A percentile compares a stretch with the other conserved stretches of the same genome.
Conservation (phyloP, 92 coral and sea anemone species). For the Umimayanthus chanpuru region DNA sequence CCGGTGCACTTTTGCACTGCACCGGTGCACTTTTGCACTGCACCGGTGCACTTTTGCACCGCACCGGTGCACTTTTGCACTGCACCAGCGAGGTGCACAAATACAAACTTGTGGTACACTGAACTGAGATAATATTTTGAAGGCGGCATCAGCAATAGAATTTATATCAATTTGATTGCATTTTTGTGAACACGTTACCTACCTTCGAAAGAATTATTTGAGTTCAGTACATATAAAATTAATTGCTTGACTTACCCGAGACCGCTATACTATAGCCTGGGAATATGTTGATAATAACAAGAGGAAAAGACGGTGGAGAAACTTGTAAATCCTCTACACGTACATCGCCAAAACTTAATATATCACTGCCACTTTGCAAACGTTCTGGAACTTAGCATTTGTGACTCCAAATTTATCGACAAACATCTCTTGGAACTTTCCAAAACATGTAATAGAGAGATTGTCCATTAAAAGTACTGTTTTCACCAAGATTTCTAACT, state of each 20-base stretch:
- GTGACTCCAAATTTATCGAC: slow-evolving; percentile 29
- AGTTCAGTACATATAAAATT: background rate
- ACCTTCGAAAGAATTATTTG: no score
- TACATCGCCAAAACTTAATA: slow-evolving; percentile 22
- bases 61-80: no score
- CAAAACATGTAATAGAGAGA: slow-evolving; percentile 27
- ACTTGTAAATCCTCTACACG: slow-evolving; percentile 21
- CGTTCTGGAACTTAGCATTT: slow-evolving; percentile 22
- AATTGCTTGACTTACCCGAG: background rate
- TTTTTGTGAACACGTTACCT: no score
- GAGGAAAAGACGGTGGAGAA: slow-evolving; percentile 25
- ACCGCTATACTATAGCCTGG: slow-evolving; percentile 24
- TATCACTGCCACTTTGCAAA: slow-evolving; percentile 29
- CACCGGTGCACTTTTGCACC: no score
- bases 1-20: no score
- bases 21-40: no score
- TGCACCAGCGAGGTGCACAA: no score
- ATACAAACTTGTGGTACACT: no score
- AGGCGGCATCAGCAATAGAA: no score
- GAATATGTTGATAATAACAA: slow-evolving; percentile 7
- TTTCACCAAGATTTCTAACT: slow-evolving; percentile 37
- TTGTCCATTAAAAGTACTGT: no score
- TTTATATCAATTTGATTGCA: no score
- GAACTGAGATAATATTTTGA: no score
- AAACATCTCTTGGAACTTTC: slow-evolving; percentile 34